Conservation (phyloP, 2,797 vertebrate species). For the Syndactyla subalaris region DNA sequence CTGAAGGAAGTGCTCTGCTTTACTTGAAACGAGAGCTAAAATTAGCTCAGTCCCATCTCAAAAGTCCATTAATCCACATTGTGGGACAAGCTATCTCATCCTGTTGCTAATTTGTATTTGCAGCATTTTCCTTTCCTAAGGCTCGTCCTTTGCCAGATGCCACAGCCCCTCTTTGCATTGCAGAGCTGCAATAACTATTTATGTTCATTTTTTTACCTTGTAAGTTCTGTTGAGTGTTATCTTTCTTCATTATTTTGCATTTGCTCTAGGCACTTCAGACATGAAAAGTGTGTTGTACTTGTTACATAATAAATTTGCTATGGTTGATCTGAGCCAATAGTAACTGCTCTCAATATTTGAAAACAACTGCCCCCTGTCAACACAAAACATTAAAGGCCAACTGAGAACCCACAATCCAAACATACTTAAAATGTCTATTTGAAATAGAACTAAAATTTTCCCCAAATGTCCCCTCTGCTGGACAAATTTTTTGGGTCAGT, state of each 20-base stretch:
- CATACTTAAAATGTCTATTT: not conserved
- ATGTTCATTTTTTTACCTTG: not conserved
- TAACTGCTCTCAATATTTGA: not conserved
- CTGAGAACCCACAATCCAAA: not conserved
- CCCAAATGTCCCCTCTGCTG: not conserved
- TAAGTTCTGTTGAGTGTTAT: not conserved
- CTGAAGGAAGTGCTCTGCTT: not conserved
- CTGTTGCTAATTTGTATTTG: not conserved
- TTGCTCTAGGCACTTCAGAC: not conserved
- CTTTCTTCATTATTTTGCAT: not conserved
- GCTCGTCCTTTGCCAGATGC: not conserved
- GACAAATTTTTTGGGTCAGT: not conserved
- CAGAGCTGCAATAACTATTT: not conserved
- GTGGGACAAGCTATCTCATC: not conserved
- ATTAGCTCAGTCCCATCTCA: not conserved
- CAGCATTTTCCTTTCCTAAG: not conserved
- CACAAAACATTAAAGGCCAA: not conserved
- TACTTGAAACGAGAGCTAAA: slow-evolving; percentile 5
- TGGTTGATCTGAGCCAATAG: not conserved
- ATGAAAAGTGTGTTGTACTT: not conserved
- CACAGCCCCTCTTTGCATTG: not conserved
- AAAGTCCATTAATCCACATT: not conserved
- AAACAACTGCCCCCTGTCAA: not conserved
- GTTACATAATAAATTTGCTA: not conserved
- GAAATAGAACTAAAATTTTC: not conserved